phyloP scores from a whole-genome alignment of 2,888 invertebrate genomes.

The Uloborus plumipes region DNA sequence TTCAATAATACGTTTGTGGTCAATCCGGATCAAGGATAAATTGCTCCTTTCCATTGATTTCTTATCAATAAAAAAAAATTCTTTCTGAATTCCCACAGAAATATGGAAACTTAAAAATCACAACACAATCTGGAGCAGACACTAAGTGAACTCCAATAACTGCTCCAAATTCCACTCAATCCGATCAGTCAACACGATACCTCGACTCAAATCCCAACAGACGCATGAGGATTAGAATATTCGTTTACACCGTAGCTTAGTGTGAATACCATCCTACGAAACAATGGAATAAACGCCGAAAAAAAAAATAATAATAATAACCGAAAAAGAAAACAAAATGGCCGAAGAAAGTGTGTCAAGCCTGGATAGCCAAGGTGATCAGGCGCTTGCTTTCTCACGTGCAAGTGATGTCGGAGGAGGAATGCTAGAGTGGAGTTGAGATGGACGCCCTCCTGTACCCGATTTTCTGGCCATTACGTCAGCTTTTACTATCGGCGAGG shows the following conservation, averaged over 20 bases:
- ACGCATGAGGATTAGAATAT: too few species aligned
- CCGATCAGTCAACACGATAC: too few species aligned
- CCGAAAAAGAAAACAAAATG: conserved; percentile 15
- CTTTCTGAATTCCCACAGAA: too few species aligned
- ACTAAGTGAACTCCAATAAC: conserved; percentile 29
- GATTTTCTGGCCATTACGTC: conserved; percentile 61
- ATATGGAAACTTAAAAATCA: too few species aligned
- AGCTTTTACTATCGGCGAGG: conserved; percentile 26
- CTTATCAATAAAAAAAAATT: too few species aligned
- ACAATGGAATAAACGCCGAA: conserved; percentile 10
- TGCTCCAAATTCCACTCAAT: conserved; percentile 15
- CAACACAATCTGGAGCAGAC: background rate
- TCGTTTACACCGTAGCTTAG: too few species aligned
- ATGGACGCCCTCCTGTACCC: conserved; percentile 49
- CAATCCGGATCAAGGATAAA: too few species aligned
- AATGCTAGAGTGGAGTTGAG: conserved; percentile 24
- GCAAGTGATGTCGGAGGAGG: conserved; percentile 41
- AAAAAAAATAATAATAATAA: conserved; percentile 7
- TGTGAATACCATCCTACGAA: background rate
- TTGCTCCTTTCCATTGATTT: too few species aligned
- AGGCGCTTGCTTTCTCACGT: conserved; percentile 60
- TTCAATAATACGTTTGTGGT: too few species aligned
- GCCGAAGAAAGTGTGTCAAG: conserved; percentile 57
- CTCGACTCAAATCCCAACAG: too few species aligned
- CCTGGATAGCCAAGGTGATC: conserved; percentile 53